Conservation (phyloP, 1,140 invertebrate genomes). For the Diplogasteroides magnus region DNA sequence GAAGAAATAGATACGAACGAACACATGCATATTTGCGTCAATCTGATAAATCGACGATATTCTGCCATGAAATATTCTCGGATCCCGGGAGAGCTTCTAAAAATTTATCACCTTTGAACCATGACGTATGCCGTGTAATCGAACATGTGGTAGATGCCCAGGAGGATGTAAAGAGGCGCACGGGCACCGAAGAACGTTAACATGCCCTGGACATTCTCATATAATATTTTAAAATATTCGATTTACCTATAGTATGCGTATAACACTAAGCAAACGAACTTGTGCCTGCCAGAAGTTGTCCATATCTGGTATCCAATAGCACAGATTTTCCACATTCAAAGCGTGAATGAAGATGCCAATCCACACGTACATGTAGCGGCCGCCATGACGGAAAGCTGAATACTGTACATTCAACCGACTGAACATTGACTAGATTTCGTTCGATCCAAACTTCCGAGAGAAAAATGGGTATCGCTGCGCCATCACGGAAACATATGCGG, state of each 20-base stretch:
- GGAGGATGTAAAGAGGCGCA: constrained; percentile 49
- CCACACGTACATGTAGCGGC: constrained; percentile 49
- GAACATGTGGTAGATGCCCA: constrained; percentile 52
- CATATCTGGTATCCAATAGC: constrained; percentile 47
- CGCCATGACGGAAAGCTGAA: constrained; percentile 46
- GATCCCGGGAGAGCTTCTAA: not conserved
- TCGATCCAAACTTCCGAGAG: constrained; percentile 7
- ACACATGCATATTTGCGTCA: too few relatives aligned
- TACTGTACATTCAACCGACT: too few relatives aligned
- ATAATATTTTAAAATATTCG: too few relatives aligned
- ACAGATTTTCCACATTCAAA: constrained; percentile 45
- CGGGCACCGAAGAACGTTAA: constrained; percentile 49
- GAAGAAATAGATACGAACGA: too few relatives aligned
- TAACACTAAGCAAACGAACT: too few relatives aligned
- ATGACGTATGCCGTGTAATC: constrained; percentile 50
- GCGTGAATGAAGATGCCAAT: constrained; percentile 52
- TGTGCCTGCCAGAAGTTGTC: constrained; percentile 55
- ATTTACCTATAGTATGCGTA: too few relatives aligned
- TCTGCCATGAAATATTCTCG: too few relatives aligned
- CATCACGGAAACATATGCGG: not conserved
- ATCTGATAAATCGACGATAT: too few relatives aligned
- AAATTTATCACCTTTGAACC: constrained; percentile 35
- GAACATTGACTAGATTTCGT: too few relatives aligned
- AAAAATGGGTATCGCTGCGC: not conserved
- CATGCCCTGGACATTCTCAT: constrained; percentile 41